Evolutionary conservation across 2,888 invertebrate species (phyloP).

Genomic region (Limenitis camilla): DNA sequence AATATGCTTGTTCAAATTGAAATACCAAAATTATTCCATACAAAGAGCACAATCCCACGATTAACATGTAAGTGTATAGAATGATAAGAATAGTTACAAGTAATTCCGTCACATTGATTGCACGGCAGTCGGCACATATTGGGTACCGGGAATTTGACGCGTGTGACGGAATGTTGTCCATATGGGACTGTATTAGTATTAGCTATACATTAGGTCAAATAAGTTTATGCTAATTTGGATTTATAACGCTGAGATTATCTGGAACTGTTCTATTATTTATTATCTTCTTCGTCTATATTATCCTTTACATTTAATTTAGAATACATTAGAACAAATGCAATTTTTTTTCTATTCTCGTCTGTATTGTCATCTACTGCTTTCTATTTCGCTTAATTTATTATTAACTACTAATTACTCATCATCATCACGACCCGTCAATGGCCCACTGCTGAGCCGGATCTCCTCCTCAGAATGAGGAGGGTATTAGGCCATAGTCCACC

Average conservation of each 20-base stretch:
- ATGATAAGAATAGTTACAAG: constrained; percentile 9
- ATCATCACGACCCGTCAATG: no score
- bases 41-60: constrained; percentile 5
- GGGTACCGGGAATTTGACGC: constrained; percentile 11
- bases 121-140: constrained; percentile 16
- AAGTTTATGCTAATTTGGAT: constrained; percentile 14
- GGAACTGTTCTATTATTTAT: constrained; percentile 3
- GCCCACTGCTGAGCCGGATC: no score
- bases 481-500: no score
- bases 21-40: constrained; percentile 4
- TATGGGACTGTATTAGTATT: background rate
- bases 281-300: no score
- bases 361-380: no score
- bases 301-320: no score
- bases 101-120: constrained; percentile 9
- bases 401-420: no score
- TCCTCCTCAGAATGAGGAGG: no score
- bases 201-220: background rate
- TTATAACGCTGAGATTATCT: constrained; percentile 4
- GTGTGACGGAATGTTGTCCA: constrained; percentile 15
- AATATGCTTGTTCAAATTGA: background rate
- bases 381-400: no score
- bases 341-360: no score
- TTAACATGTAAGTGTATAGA: constrained; percentile 7
- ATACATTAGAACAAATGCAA: no score